Base-by-base conservation (phyloP, 2,888 invertebrate species). In the Apodemia zela region DNA sequence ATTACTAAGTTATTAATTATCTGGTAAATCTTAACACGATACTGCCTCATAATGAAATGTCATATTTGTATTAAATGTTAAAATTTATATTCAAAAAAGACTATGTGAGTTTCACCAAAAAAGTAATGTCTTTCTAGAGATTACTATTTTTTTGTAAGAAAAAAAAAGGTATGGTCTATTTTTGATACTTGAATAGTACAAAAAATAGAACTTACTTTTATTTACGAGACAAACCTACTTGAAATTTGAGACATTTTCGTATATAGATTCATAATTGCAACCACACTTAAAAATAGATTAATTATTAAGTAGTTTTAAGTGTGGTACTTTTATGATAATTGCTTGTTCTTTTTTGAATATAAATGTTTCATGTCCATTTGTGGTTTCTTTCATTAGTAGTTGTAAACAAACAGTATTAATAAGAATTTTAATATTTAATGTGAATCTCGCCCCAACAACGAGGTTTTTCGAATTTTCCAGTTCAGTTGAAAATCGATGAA, bases 1-100 rank as follows among this genome's bases (percentile, higher is more conserved):
- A 88, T 89, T 88, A 89, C 78, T 89, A 89, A 87, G 78, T 80
- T 83, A 82, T 75, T 71, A 76, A 77, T 69, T 73, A 81, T 78
- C 80, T 58, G 79, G 71, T 84, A 82, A 85, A 76, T 82, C 77
- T 67, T 85, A 88, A 89, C 88, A 84, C 77, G 77, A 87, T 84
- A 89, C 89, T 90, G 89, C 89, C 89, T 86, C 81, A 80, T 72
- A 73, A 77, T 73, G 74, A 75, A 73, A 84, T 85, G 85, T 85
- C 84, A 84, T 75, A 79, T 80, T 79, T 79, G 73, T 81, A 70
- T 76, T 74, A 72, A 75, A 72, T 74, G 76, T 74, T 75, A 74
- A 73, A 69, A 65, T 67, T 54, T 68, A 67, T 67, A 66, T 72
- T 69, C 21, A 58, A 62, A 58, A 59, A 47, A 42, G 54, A 54